A percentile compares a stretch with the other conserved stretches of the same genome.
Evolutionary conservation across 2,113 vertebrate genomes (phyloP).

Genomic region (Pelmatolapia mariae): DNA sequence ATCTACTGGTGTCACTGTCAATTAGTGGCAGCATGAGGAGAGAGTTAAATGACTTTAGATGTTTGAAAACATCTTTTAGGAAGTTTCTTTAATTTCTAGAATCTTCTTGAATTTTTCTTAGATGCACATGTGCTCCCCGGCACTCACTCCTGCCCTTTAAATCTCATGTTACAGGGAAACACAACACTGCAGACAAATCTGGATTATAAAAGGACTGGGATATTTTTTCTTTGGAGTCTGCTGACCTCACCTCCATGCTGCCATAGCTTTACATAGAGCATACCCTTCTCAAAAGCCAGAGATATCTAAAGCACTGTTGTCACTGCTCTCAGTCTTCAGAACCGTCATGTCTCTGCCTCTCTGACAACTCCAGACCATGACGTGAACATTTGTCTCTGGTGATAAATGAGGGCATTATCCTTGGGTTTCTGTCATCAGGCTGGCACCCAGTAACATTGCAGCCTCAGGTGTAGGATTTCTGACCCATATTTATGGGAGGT

Average conservation of each 20-base stretch:
- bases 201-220: slow-evolving; percentile 56
- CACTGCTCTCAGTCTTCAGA: slow-evolving; percentile 4
- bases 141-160: not conserved
- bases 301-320: slow-evolving; percentile 25
- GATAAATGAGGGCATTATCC: slow-evolving; percentile 52
- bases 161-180: slow-evolving; percentile 31
- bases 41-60: not conserved
- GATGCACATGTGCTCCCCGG: not conserved
- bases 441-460: slow-evolving; percentile 12
- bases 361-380: slow-evolving; percentile 30
- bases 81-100: not conserved
- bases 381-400: slow-evolving; percentile 19
- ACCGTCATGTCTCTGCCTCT: not conserved
- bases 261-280: slow-evolving; percentile 28
- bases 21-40: not conserved
- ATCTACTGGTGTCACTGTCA: not conserved
- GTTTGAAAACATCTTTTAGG: not conserved
- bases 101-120: not conserved
- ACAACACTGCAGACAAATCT: slow-evolving; percentile 49
- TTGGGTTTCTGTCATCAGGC: slow-evolving; percentile 39
- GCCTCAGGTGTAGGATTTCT: slow-evolving; percentile 62
- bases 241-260: slow-evolving; percentile 51
- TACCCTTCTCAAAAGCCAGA: slow-evolving; percentile 7
- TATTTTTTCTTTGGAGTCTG: not conserved
- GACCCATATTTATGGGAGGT: slow-evolving; percentile 57